Percentiles rank a stretch among this genome's conserved stretches.
Evolutionary conservation across 2,797 vertebrate species (phyloP).

Genomic region (Aeoliscus strigatus): DNA sequence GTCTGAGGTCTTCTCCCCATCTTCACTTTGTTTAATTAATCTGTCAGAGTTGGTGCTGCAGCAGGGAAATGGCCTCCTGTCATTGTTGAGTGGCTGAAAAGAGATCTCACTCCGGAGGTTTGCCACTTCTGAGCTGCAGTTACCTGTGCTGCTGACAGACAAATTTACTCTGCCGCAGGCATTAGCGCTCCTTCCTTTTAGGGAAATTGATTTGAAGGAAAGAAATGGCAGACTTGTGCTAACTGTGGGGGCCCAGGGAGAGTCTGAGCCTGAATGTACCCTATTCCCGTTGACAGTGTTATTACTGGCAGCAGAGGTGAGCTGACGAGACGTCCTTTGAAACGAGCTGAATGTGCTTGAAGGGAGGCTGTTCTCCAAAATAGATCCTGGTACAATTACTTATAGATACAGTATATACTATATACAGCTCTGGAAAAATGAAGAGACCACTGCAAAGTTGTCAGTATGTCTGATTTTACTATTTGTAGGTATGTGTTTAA

Average conservation of each 20-base stretch:
- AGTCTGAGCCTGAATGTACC: constrained; percentile 45
- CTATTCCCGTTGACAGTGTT: constrained; percentile 40
- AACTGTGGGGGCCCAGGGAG: constrained; percentile 36
- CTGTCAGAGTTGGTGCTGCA: constrained; percentile 37
- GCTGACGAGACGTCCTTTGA: constrained; percentile 22
- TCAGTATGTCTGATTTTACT: no score
- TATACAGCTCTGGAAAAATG: no score
- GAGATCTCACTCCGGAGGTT: constrained; percentile 63
- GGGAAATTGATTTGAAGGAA: constrained; percentile 51
- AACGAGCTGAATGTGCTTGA: constrained; percentile 34
- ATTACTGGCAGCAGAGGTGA: constrained; percentile 32
- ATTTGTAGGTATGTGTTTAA: no score
- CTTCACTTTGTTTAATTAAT: constrained; percentile 51
- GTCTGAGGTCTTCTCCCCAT: constrained; percentile 2
- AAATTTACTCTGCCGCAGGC: constrained; percentile 64
- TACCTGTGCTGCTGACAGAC: constrained; percentile 53
- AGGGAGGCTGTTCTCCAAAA: constrained; percentile 31
- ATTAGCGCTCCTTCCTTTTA: constrained; percentile 54
- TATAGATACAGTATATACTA: no score
- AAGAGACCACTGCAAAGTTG: no score
- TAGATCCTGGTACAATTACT: no score
- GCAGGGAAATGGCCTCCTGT: constrained; percentile 51
- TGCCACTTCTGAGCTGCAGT: constrained; percentile 69
- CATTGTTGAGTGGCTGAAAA: constrained; percentile 56
- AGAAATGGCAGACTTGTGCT: constrained; percentile 34